Evolutionary conservation across 2,797 vertebrate species (phyloP), one percentile per base, ranked within the genome.

Genomic region (Borostomias antarcticus): DNA sequence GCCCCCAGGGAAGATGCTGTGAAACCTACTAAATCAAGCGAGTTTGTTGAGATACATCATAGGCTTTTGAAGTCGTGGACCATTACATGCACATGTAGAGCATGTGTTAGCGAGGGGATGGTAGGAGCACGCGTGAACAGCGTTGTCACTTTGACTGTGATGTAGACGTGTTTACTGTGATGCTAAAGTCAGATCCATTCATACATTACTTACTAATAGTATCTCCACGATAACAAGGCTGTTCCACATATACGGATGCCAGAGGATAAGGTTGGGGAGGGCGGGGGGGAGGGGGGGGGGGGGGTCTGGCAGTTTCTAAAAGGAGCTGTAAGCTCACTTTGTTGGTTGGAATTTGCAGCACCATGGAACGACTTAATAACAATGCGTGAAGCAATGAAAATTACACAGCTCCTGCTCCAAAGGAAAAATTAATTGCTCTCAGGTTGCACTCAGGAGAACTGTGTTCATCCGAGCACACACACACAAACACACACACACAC

Each of bases 381-480:
- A 90, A 85, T 86, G 83, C 85, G 62, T 86, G 82, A 90, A 89
- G 84, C 84, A 87, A 86, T 85, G 80, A 88, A 90, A 91, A 90
- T 91, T 86, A 86, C 82, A 85, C 82, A 81, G 85, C 75, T 84
- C 80, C 78, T 35, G 72, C 81, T 81, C 70, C 70, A 85, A 84
- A 82, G 86, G 82, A 88, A 87, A 88, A 88, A 87, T 83, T 70
- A 87, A 89, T 87, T 86, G 84, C 83, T 91, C 82, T 85, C 86
- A 89, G 87, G 85, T 88, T 91, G 82, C 81, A 82, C 71, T 80
- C 72, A 15, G 57, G 72, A 85, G 77, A 81, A 76, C 62, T 85
- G 79, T 78, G 76, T 77, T 81, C 79, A 82, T 80, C 81, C 53
- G 72, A 72, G 68, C 73, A 72, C 63, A 63, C 40, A 68, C 26